A percentile compares a stretch with the other conserved stretches of the same genome.
Conservation (phyloP, 2,113 vertebrate species). For the Dinomys branickii region DNA sequence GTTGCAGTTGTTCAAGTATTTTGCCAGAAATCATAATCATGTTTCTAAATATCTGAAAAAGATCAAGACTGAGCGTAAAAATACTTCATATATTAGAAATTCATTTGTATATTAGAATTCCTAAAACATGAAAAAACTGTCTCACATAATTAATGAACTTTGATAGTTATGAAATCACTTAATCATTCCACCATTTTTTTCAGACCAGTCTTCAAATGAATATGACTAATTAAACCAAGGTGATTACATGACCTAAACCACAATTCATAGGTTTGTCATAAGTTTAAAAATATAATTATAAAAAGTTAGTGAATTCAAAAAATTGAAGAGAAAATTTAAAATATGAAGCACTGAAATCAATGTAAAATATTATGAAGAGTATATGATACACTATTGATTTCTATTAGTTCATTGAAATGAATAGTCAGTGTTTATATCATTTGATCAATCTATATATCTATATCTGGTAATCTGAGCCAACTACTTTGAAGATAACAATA, state of each 20-base stretch:
- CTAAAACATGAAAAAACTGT: background rate
- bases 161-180: background rate
- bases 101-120: background rate
- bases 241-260: background rate
- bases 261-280: background rate
- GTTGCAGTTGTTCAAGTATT: background rate
- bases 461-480: no score
- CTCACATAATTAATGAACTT: background rate
- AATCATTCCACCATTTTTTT: background rate
- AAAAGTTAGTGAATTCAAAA: background rate
- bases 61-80: background rate
- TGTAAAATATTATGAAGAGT: background rate
- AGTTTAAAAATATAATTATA: background rate
- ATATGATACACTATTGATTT: background rate
- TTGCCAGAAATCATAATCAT: background rate
- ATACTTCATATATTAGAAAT: background rate
- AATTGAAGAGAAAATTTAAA: background rate
- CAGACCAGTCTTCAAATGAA: background rate
- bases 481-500: no score
- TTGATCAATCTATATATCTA: no score
- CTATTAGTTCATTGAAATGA: no score
- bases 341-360: background rate
- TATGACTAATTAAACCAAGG: background rate
- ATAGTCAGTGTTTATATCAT: no score
- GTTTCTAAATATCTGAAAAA: background rate